phyloP scores from a whole-genome alignment of 2,888 invertebrate species.

The Trissoscelio sp. region DNA sequence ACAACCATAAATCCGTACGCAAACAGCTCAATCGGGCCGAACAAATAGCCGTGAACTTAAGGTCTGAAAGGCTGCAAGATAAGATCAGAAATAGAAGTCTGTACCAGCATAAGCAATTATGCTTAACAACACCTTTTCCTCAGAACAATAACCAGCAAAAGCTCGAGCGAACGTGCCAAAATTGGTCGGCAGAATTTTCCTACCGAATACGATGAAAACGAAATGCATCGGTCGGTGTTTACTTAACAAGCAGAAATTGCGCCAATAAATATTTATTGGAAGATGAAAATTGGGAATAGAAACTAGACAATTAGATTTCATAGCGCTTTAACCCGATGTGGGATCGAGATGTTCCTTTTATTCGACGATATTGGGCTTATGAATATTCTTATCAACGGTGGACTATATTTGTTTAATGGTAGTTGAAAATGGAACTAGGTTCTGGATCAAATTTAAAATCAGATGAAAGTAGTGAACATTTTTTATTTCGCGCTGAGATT shows the following conservation, averaged over 20 bases:
- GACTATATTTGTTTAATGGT: too few species aligned
- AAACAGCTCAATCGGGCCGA: not conserved
- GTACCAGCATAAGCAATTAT: constrained; percentile 19
- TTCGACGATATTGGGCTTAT: too few species aligned
- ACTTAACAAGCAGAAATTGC: not conserved
- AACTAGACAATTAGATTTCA: not conserved
- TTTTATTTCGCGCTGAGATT: too few species aligned
- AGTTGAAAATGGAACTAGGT: too few species aligned
- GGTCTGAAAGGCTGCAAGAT: constrained; percentile 1
- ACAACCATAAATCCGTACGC: constrained; percentile 11
- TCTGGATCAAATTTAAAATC: too few species aligned
- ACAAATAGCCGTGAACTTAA: not conserved
- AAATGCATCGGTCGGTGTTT: not conserved
- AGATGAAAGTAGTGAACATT: too few species aligned
- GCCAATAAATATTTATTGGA: constrained; percentile 23
- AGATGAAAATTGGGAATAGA: not conserved
- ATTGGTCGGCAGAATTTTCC: not conserved
- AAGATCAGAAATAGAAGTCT: constrained; percentile 1
- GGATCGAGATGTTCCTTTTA: too few species aligned
- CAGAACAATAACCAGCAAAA: constrained; percentile 9
- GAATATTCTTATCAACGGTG: too few species aligned
- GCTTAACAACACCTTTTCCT: not conserved
- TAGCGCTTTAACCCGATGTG: too few species aligned
- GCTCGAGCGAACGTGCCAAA: not conserved
- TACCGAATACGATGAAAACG: not conserved